A percentile compares a stretch with the other conserved stretches of the same genome.
Evolutionary conservation across 2,113 vertebrate genomes (phyloP).

Genomic region (Amphiprion percula): DNA sequence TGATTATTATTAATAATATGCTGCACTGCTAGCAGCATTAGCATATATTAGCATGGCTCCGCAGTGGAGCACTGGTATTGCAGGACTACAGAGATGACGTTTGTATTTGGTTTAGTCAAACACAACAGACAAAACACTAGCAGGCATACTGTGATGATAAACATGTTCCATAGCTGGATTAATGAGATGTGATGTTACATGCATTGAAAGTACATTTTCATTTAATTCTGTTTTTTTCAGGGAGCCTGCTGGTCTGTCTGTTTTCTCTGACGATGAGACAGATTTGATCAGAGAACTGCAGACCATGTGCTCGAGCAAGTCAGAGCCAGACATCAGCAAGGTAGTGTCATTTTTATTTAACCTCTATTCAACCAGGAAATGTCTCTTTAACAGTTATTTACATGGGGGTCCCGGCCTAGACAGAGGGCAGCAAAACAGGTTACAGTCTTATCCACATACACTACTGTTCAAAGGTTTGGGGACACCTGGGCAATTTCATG

Average conservation of each 20-base stretch:
- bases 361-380: no score
- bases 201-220: background rate
- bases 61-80: no score
- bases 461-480: no score
- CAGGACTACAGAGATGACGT: no score
- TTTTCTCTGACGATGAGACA: slow-evolving; percentile 91
- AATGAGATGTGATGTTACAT: no score
- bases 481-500: no score
- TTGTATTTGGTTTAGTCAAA: no score
- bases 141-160: background rate
- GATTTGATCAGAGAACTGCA: slow-evolving; percentile 93
- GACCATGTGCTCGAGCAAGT: slow-evolving; percentile 95
- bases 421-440: no score
- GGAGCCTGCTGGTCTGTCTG: slow-evolving; percentile 74
- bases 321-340: slow-evolving; percentile 97
- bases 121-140: no score
- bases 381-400: no score
- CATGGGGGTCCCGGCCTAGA: no score
- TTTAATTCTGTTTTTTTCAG: slow-evolving; percentile 25
- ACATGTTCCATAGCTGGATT: background rate
- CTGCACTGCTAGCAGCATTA: background rate
- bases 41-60: background rate
- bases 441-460: no score
- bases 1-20: background rate
- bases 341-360: slow-evolving; percentile 71